These are phyloP conservation scores for Rattus norvegicus DNA, from an alignment of 2,113 vertebrate species.

Conservation along the genomic window DNA sequence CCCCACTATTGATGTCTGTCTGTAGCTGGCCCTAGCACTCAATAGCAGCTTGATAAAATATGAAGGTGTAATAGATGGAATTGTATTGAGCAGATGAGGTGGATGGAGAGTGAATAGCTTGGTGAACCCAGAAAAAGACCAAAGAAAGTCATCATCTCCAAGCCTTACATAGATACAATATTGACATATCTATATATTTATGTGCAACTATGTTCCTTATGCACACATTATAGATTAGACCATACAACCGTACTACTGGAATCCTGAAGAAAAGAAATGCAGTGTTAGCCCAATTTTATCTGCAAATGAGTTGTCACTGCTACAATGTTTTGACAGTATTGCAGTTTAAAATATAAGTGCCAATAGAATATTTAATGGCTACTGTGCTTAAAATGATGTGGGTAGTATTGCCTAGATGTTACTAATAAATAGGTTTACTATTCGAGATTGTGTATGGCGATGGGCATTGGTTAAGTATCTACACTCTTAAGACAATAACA, in stretches of 20 bases:
- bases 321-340: slow-evolving; percentile 41
- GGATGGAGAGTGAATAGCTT: not conserved
- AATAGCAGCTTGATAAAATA: not conserved
- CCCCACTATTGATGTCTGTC: not conserved
- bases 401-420: not conserved
- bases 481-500: not conserved
- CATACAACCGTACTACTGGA: not conserved
- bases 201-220: not conserved
- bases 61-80: not conserved
- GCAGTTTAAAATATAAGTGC: slow-evolving; percentile 7
- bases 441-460: not conserved
- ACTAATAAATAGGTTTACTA: slow-evolving; percentile 19
- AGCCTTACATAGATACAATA: not conserved
- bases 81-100: not conserved
- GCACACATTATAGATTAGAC: not conserved
- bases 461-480: slow-evolving; percentile 15
- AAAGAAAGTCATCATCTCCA: too few species aligned
- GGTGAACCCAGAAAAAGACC: not conserved
- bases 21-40: not conserved
- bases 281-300: not conserved
- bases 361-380: slow-evolving; percentile 35
- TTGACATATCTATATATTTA: not conserved
- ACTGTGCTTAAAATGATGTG: not conserved
- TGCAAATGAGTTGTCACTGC: not conserved
- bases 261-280: not conserved